phyloP scores from a whole-genome alignment of 2,888 invertebrate species.

The Chorisops tibialis region DNA sequence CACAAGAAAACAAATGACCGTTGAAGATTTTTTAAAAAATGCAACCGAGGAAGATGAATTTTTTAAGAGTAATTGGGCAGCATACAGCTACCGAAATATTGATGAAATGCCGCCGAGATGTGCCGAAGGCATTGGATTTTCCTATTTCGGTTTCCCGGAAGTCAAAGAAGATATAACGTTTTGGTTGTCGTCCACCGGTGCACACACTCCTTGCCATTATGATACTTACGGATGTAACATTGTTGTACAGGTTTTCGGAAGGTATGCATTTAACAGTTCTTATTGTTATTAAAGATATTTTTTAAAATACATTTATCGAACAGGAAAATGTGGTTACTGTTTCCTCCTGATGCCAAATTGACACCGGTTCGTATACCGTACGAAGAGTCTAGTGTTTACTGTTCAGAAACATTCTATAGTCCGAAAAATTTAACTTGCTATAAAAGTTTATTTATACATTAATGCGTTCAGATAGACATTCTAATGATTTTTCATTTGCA shows the following conservation, averaged over 20 bases:
- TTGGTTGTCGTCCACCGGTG: conserved; percentile 83
- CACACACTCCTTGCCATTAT: conserved; percentile 91
- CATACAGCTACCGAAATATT: conserved; percentile 44
- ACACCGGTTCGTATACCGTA: conserved; percentile 85
- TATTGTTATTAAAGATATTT: neutral
- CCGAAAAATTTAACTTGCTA: conserved; percentile 51
- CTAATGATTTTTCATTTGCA: conserved; percentile 22
- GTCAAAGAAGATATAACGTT: conserved; percentile 69
- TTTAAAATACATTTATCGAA: conserved; percentile 29
- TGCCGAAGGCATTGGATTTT: conserved; percentile 59
- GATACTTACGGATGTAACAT: conserved; percentile 94
- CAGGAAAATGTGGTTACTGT: conserved; percentile 89
- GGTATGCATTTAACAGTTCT: conserved; percentile 57
- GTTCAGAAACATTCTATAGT: conserved; percentile 74
- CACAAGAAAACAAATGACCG: conserved; percentile 57
- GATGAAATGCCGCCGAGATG: conserved; percentile 41
- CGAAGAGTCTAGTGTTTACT: conserved; percentile 94
- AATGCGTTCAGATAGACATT: conserved; percentile 21
- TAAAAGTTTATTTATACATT: neutral
- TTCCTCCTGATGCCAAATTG: conserved; percentile 74
- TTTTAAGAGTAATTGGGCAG: conserved; percentile 50
- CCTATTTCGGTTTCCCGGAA: conserved; percentile 67
- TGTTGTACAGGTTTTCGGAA: conserved; percentile 83
- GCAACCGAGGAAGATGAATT: conserved; percentile 51
- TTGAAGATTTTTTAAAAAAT: conserved; percentile 60